These are phyloP conservation scores for Cephus pygmeus DNA, from an alignment of 2,888 invertebrate species.

Conservation along the genomic window DNA sequence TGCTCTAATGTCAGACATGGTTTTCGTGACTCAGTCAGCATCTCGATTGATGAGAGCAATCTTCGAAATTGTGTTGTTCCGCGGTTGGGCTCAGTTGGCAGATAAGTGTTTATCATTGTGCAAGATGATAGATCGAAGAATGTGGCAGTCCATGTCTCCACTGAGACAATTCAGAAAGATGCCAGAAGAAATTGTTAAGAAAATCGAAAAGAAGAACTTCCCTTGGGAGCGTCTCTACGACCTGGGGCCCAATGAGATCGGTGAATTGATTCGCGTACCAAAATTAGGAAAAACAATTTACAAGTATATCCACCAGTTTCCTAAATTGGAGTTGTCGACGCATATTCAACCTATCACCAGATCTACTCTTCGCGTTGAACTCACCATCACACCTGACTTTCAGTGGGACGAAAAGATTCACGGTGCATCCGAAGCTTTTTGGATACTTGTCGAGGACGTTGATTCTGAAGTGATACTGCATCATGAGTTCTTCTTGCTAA, in stretches of 20 bases:
- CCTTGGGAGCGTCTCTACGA: constrained; percentile 96
- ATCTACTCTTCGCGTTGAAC: constrained; percentile 91
- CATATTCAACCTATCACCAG: constrained; percentile 98
- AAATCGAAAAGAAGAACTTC: constrained; percentile 97
- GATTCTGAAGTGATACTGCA: constrained; percentile 92
- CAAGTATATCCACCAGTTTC: constrained; percentile 96
- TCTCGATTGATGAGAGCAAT: constrained; percentile 94
- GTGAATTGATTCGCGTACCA: constrained; percentile 90
- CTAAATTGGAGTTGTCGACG: constrained; percentile 94
- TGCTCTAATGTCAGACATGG: constrained; percentile 99
- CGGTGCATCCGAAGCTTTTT: constrained; percentile 86
- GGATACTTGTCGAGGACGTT: constrained; percentile 89
- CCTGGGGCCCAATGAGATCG: constrained; percentile 96
- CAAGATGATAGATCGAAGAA: constrained; percentile 98
- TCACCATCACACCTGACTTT: constrained; percentile 98
- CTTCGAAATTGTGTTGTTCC: constrained; percentile 92
- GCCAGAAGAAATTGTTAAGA: constrained; percentile 96
- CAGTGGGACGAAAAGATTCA: constrained; percentile 98
- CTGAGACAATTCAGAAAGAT: constrained; percentile 96
- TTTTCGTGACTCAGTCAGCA: constrained; percentile 98
- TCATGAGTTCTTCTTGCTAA: constrained; percentile 89
- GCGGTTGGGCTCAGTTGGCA: constrained; percentile 97
- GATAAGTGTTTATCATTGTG: constrained; percentile 95
- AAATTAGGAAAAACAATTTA: constrained; percentile 96
- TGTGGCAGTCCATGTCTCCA: constrained; percentile 99